Conservation (phyloP, 2,888 invertebrate species). For the Caenorhabditis imperialis region DNA sequence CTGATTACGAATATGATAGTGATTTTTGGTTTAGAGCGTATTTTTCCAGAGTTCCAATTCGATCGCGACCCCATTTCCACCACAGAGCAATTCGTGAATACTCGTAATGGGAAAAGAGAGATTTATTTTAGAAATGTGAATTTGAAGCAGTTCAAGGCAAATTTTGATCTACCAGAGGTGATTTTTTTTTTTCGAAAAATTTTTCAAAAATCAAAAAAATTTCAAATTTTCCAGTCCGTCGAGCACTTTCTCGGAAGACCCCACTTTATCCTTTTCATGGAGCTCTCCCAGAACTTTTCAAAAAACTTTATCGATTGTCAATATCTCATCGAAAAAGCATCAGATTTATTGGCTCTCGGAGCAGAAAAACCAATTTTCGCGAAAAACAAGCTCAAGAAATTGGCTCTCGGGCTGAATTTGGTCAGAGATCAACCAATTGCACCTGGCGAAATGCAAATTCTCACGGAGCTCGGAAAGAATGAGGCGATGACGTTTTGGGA, state of each 20-base stretch:
- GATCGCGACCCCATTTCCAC: slow-evolving; percentile 43
- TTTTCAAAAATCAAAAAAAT: too few relatives aligned
- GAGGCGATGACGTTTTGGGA: slow-evolving; percentile 47
- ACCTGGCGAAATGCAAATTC: background rate
- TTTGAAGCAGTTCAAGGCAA: too few relatives aligned
- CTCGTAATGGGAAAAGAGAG: slow-evolving; percentile 1
- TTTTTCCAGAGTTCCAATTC: slow-evolving; percentile 35
- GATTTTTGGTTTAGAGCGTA: too few relatives aligned
- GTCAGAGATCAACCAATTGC: slow-evolving; percentile 3
- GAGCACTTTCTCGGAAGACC: slow-evolving; percentile 41
- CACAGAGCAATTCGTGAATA: slow-evolving; percentile 23
- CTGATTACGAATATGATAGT: too few relatives aligned
- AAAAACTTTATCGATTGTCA: slow-evolving; percentile 43
- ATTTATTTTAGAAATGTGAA: background rate
- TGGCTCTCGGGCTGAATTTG: slow-evolving; percentile 27
- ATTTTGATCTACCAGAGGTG: too few relatives aligned
- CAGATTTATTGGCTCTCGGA: slow-evolving; percentile 19
- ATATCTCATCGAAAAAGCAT: slow-evolving; percentile 32
- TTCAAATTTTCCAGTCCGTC: slow-evolving; percentile 17
- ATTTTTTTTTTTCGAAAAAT: too few relatives aligned
- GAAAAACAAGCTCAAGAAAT: slow-evolving; percentile 19
- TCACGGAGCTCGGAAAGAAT: slow-evolving; percentile 25
- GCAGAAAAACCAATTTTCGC: slow-evolving; percentile 36
- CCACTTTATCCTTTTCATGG: slow-evolving; percentile 33
- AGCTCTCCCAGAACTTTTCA: slow-evolving; percentile 1